Conservation (phyloP, 2,888 invertebrate species). For the Hybos culiciformis region DNA sequence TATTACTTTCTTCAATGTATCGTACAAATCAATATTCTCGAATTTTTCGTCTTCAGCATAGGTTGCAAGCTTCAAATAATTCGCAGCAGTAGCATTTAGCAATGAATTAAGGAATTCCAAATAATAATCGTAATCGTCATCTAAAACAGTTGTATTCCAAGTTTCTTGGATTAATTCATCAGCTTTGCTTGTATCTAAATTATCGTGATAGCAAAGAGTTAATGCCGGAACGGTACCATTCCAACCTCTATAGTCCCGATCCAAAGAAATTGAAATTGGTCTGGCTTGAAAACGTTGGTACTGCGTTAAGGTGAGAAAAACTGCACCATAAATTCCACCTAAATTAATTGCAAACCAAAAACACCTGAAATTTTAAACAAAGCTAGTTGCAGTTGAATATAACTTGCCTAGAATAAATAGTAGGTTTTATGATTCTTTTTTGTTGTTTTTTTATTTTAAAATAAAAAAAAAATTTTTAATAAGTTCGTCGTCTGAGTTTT, state of each 20-base stretch:
- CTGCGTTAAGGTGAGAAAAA: slow-evolving; percentile 22
- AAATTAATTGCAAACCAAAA: slow-evolving; percentile 24
- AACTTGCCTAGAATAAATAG: no score
- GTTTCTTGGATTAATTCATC: slow-evolving; percentile 25
- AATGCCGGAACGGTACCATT: slow-evolving; percentile 30
- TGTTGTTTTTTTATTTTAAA: no score
- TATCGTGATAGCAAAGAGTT: slow-evolving; percentile 31
- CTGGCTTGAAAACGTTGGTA: slow-evolving; percentile 23
- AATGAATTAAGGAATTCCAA: slow-evolving; percentile 36
- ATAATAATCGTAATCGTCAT: slow-evolving; percentile 37
- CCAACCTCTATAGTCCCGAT: slow-evolving; percentile 33
- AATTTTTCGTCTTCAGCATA: slow-evolving; percentile 36
- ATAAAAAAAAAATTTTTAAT: no score
- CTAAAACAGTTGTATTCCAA: slow-evolving; percentile 34
- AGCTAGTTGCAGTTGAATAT: no score
- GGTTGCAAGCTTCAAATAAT: slow-evolving; percentile 30
- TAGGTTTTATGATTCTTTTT: no score
- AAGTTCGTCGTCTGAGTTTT: no score
- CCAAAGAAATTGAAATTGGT: slow-evolving; percentile 32
- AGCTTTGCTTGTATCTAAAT: slow-evolving; percentile 26
- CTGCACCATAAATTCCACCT: slow-evolving; percentile 20
- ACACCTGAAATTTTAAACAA: no score
- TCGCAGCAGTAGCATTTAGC: slow-evolving; percentile 36
- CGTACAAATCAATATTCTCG: slow-evolving; percentile 33
- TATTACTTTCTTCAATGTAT: slow-evolving; percentile 24